phyloP scores from a whole-genome alignment of 2,888 invertebrate species.

The Drosophila stalkeri region DNA sequence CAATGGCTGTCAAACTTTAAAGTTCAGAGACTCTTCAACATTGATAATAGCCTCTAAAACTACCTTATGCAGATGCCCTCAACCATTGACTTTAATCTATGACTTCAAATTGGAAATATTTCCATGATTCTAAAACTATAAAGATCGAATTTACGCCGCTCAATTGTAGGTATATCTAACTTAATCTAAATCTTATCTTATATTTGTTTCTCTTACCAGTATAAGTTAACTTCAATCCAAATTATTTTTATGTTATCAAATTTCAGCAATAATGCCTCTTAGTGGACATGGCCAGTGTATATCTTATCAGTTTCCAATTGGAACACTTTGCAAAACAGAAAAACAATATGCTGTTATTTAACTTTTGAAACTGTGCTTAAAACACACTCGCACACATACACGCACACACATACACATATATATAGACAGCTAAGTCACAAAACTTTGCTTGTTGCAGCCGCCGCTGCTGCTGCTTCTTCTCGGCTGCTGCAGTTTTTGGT shows the following conservation, averaged over 20 bases:
- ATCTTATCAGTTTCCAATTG: neutral
- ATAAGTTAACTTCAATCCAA: neutral
- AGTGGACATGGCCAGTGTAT: slow-evolving; percentile 1
- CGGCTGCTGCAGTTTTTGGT: slow-evolving; percentile 45
- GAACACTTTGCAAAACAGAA: neutral
- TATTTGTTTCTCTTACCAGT: neutral
- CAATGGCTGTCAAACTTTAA: neutral
- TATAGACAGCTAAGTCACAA: slow-evolving; percentile 42
- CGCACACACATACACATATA: neutral
- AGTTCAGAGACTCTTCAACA: neutral
- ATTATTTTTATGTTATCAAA: neutral
- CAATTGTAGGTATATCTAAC: neutral
- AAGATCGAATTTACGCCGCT: neutral
- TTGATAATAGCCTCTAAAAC: neutral
- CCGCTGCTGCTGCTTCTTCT: slow-evolving; percentile 23
- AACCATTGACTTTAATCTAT: neutral
- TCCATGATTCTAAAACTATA: neutral
- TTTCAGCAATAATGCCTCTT: neutral
- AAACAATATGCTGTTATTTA: slow-evolving; percentile 4
- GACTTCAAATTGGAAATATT: neutral
- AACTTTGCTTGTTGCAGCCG: slow-evolving; percentile 59
- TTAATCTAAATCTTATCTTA: neutral
- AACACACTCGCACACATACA: slow-evolving; percentile 3
- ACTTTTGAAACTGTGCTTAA: neutral
- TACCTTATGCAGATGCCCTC: neutral